A percentile compares a stretch with the other conserved stretches of the same genome.
Conservation (phyloP, 2,113 vertebrate genomes). For the Camelus bactrianus region DNA sequence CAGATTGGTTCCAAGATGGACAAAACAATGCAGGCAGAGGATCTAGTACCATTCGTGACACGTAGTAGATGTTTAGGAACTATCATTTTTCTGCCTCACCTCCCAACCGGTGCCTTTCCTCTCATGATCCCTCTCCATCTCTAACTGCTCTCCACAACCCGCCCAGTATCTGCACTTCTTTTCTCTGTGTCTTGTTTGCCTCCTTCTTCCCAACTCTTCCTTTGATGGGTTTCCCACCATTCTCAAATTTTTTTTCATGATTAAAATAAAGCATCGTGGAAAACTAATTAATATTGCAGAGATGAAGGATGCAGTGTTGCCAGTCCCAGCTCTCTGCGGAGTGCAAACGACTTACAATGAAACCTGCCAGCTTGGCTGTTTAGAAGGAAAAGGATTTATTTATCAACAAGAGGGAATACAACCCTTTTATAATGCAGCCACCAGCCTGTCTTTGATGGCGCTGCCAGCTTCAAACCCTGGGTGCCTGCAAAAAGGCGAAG, state of each 20-base stretch:
- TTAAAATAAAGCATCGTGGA: conserved; percentile 71
- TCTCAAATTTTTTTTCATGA: conserved; percentile 44
- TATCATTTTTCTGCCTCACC: not conserved
- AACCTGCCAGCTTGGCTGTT: conserved; percentile 74
- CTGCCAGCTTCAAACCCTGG: conserved; percentile 47
- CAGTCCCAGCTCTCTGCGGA: conserved; percentile 65
- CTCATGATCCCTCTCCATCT: not conserved
- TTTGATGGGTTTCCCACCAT: not conserved
- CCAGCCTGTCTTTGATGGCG: conserved; percentile 58
- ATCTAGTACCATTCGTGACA: not conserved
- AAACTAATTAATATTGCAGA: conserved; percentile 82
- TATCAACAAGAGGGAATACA: conserved; percentile 77
- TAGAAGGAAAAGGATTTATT: conserved; percentile 76
- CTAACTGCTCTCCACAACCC: not conserved
- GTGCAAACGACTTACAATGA: conserved; percentile 66
- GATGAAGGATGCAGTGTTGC: conserved; percentile 68
- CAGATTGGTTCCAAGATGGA: not conserved
- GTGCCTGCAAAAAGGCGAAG: conserved; percentile 44
- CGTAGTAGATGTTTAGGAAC: not conserved
- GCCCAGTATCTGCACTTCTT: not conserved
- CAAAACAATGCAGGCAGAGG: not conserved
- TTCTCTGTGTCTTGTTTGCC: not conserved
- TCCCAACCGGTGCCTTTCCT: not conserved
- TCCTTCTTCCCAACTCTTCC: not conserved
- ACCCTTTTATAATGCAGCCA: conserved; percentile 64